Evolutionary conservation across 2,113 vertebrate species (phyloP).

Genomic region (Lycaon pictus): DNA sequence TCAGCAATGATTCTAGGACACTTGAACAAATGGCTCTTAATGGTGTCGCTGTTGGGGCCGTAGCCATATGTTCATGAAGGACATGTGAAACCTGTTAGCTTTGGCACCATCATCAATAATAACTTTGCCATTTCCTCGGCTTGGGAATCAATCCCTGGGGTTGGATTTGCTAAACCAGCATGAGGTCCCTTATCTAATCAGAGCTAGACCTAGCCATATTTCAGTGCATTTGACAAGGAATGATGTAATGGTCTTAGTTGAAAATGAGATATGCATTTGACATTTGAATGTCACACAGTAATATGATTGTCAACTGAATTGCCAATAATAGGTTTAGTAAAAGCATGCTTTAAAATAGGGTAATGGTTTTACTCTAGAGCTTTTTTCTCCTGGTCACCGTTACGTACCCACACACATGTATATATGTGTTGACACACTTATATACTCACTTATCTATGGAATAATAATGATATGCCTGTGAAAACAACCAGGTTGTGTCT

Average conservation of each 20-base stretch:
- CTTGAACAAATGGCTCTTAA: slow-evolving; percentile 64
- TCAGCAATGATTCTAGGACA: slow-evolving; percentile 39
- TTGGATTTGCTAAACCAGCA: slow-evolving; percentile 69
- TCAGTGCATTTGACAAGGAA: slow-evolving; percentile 73
- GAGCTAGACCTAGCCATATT: slow-evolving; percentile 66
- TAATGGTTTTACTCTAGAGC: slow-evolving; percentile 24
- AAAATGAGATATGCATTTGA: slow-evolving; percentile 72
- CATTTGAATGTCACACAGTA: slow-evolving; percentile 71
- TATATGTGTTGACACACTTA: slow-evolving; percentile 26
- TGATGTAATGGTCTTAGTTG: slow-evolving; percentile 67
- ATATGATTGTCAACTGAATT: slow-evolving; percentile 69
- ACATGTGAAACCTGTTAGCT: slow-evolving; percentile 74
- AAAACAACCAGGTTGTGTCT: slow-evolving; percentile 72
- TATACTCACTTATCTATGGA: slow-evolving; percentile 56
- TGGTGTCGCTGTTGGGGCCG: not conserved
- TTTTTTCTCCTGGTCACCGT: not conserved
- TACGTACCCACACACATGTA: not conserved
- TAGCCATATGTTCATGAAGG: slow-evolving; percentile 57
- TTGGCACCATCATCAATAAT: slow-evolving; percentile 74
- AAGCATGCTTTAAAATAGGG: slow-evolving; percentile 51
- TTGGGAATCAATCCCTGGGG: slow-evolving; percentile 61
- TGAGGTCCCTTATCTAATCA: slow-evolving; percentile 79
- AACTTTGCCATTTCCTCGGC: slow-evolving; percentile 68
- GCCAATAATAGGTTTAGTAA: slow-evolving; percentile 58
- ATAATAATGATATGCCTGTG: slow-evolving; percentile 60